phyloP scores from a whole-genome alignment of 2,888 invertebrate genomes.

The Pocota personata region DNA sequence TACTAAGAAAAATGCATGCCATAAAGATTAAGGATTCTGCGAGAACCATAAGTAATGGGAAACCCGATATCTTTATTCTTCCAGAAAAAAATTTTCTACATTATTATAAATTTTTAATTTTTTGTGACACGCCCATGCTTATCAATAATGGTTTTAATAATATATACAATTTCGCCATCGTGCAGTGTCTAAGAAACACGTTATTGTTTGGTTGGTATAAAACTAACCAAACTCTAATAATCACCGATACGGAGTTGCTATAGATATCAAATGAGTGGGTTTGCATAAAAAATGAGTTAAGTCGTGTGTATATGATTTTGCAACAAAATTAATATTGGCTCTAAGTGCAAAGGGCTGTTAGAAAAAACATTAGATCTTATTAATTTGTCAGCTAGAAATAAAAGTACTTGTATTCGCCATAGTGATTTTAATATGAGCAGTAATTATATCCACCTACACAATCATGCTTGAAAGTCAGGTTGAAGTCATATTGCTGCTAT shows the following conservation, averaged over 20 bases:
- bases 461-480: not conserved
- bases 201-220: not conserved
- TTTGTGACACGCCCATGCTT: slow-evolving; percentile 2
- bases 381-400: not conserved
- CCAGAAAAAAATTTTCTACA: not conserved
- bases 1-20: not conserved
- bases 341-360: not conserved
- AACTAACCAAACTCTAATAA: not conserved
- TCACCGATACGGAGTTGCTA: not conserved
- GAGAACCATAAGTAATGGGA: not conserved
- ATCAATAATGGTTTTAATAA: not conserved
- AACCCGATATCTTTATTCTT: not conserved
- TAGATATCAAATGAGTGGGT: not conserved
- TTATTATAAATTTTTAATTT: not conserved
- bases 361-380: not conserved
- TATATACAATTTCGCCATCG: not conserved
- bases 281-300: not conserved
- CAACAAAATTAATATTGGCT: not conserved
- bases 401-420: not conserved
- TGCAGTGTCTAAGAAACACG: not conserved
- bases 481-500: too few relatives aligned
- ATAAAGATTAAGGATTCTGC: too few relatives aligned
- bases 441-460: not conserved
- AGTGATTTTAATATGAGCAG: not conserved
- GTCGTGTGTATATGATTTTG: not conserved